Base-by-base conservation (phyloP, 2,113 vertebrate genomes). In the Lepisosteus osseus region DNA sequence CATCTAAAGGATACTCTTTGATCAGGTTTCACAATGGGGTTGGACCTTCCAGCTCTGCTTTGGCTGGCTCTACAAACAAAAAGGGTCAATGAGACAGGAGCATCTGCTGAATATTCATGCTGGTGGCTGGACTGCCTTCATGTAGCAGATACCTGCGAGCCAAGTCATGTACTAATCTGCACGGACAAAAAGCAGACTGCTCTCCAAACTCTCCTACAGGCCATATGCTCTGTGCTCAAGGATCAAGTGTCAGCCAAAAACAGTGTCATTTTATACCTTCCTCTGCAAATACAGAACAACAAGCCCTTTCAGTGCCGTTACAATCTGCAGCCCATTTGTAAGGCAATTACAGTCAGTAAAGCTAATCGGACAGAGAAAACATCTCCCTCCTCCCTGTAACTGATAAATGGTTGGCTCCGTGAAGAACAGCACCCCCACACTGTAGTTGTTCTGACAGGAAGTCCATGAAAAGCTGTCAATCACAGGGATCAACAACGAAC, bases 401-500 rank as follows among this genome's bases (percentile, higher is more conserved):
- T n/a, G 47, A 54, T 68, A 62, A 44, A 47, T 42, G 51, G n/a
- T 15, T 8, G 4, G 29, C 12, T 54, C 61, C 4, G 29, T 13
- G 3, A n/a, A 7, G 41, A 62, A 62, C 5, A 6, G 47, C 45
- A 47, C 69, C 70, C 74, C 65, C 41, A 69, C 70, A 71, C 56
- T 67, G 72, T 9, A 75, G 9, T 2, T 6, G 2, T 51, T 51
- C 47, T 51, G 47, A 66, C 64, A 45, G 12, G n/a, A 3, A 3
- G 12, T 15, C 45, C n/a, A 66, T 66, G 44, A 56, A 72, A 68
- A 65, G 72, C 67, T 65, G 55, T 77, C 69, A 62, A 76, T 72
- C 71, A 69, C 51, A 17, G 3, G 64, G 64, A 63, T 70, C 7
- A 72, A 64, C 59, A 43, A 62, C 6, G 29, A 51, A 29, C 54